Conservation (phyloP, 92 coral and sea anemone genomes). For the Scolanthus callimorphus region DNA sequence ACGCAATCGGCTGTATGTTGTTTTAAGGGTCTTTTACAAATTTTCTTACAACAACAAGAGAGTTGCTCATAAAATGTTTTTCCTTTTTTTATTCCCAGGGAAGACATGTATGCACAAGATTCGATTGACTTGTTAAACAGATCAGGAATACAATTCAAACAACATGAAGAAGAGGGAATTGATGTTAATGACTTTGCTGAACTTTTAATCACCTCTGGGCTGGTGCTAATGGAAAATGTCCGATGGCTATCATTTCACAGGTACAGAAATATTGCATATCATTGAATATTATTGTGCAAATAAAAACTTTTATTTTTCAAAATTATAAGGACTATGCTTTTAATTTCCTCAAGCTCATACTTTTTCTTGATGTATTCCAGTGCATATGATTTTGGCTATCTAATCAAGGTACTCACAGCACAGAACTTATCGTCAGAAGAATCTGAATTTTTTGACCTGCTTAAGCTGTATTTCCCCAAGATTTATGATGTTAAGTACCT, state of each 20-base stretch:
- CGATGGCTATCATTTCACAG: constrained; percentile 99
- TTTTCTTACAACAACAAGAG: background rate
- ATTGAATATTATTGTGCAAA: background rate
- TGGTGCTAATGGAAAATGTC: constrained; percentile 87
- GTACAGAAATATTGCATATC: too few relatives aligned
- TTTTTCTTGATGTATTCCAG: too few relatives aligned
- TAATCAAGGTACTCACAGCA: constrained; percentile 88
- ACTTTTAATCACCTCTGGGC: constrained; percentile 92
- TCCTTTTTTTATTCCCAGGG: constrained; percentile 36
- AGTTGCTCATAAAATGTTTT: background rate
- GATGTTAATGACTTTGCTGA: constrained; percentile 98
- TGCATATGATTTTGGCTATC: constrained; percentile 98
- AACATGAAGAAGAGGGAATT: constrained; percentile 97
- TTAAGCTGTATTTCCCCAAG: constrained; percentile 90
- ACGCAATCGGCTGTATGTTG: too few relatives aligned
- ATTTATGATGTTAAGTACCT: constrained; percentile 97
- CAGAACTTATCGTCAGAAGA: constrained; percentile 92
- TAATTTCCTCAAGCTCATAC: too few relatives aligned
- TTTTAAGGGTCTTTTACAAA: too few relatives aligned
- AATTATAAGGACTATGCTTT: too few relatives aligned
- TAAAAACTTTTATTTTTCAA: too few relatives aligned
- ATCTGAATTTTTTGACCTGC: constrained; percentile 91
- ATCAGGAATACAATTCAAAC: constrained; percentile 96
- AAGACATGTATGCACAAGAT: constrained; percentile 99
- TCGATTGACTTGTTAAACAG: constrained; percentile 95